Percentiles rank a stretch among this genome's conserved stretches.
Conservation (phyloP, 1,140 invertebrate genomes). For the Sarcophaga bullata region DNA sequence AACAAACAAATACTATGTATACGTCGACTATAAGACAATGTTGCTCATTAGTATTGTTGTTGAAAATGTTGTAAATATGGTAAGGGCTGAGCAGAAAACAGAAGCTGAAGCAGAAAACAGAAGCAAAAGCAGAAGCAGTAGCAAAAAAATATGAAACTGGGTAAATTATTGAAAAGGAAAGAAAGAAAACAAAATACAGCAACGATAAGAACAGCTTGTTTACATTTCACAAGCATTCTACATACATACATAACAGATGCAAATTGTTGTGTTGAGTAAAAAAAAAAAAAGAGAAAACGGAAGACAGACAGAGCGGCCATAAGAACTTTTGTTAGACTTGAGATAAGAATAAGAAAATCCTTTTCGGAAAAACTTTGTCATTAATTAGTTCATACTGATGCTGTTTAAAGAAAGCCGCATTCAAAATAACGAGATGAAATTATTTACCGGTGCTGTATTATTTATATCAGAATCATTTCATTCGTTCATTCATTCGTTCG, state of each 20-base stretch:
- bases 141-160: too few relatives aligned
- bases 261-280: neutral
- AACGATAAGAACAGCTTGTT: slow-evolving; percentile 21
- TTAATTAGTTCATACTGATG: slow-evolving; percentile 38
- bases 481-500: neutral
- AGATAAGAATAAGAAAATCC: slow-evolving; percentile 37
- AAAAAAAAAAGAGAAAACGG: too few relatives aligned
- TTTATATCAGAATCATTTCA: neutral
- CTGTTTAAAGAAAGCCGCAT: slow-evolving; percentile 35
- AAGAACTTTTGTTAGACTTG: slow-evolving; percentile 10
- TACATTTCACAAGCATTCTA: slow-evolving; percentile 19
- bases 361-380: slow-evolving; percentile 36
- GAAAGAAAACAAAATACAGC: neutral
- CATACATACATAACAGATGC: slow-evolving; percentile 4
- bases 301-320: too few relatives aligned
- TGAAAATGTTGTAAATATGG: neutral
- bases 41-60: slow-evolving; percentile 40
- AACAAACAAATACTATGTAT: too few relatives aligned
- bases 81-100: neutral
- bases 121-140: too few relatives aligned
- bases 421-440: slow-evolving; percentile 25
- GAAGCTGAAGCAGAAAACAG: too few relatives aligned
- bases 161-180: neutral
- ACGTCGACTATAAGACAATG: neutral
- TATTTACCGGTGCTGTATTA: neutral